Evolutionary conservation across 2,113 vertebrate species (phyloP).

Genomic region (Calidris pygmaea): DNA sequence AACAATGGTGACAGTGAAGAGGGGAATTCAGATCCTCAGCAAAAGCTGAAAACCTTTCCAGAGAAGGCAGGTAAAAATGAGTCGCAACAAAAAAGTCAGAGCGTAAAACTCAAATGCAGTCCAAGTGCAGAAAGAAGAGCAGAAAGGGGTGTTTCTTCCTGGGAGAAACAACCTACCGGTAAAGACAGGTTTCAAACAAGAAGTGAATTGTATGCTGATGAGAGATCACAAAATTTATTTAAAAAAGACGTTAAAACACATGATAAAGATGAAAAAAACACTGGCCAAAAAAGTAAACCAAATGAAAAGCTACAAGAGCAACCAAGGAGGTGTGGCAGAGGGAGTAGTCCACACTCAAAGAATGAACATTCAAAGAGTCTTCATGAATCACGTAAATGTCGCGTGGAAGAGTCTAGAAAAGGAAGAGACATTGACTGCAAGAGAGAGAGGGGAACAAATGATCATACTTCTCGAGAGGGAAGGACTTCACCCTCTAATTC

Average conservation of each 20-base stretch:
- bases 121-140: conserved; percentile 50
- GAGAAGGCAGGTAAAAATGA: conserved; percentile 70
- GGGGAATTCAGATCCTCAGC: conserved; percentile 40
- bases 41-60: conserved; percentile 45
- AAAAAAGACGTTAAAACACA: conserved; percentile 71
- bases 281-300: conserved; percentile 51
- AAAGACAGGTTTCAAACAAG: conserved; percentile 66
- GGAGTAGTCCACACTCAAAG: conserved; percentile 58
- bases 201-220: conserved; percentile 59
- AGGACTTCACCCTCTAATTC: conserved; percentile 55
- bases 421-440: conserved; percentile 59
- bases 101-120: conserved; percentile 54
- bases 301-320: conserved; percentile 67
- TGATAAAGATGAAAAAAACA: conserved; percentile 70
- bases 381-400: conserved; percentile 65
- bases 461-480: conserved; percentile 61
- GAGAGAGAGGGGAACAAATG: conserved; percentile 63
- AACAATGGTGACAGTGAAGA: conserved; percentile 37
- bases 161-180: conserved; percentile 65
- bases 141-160: conserved; percentile 46
- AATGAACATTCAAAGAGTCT: conserved; percentile 53
- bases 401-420: conserved; percentile 62
- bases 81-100: conserved; percentile 61
- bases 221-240: conserved; percentile 57
- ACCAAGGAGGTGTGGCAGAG: conserved; percentile 66